phyloP scores from a whole-genome alignment of 2,888 invertebrate species.

The Meghimatium bilineatum region DNA sequence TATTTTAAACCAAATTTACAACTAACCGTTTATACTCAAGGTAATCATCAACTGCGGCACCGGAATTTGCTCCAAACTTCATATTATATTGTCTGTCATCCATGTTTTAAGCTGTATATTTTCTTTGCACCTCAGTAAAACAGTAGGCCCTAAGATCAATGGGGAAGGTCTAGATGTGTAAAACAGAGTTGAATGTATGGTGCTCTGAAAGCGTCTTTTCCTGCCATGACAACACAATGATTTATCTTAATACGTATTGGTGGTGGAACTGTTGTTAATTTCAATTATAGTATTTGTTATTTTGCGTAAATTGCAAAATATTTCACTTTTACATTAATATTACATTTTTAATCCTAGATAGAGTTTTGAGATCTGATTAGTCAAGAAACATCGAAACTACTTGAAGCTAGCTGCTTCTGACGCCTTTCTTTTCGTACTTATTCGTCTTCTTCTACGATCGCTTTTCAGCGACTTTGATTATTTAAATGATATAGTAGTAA shows the following conservation, averaged over 20 bases:
- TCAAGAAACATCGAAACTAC: no score
- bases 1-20: neutral
- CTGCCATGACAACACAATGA: slow-evolving; percentile 31
- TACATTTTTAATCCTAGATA: neutral
- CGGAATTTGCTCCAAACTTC: slow-evolving; percentile 68
- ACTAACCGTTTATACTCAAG: slow-evolving; percentile 72
- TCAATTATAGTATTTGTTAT: no score
- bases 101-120: slow-evolving; percentile 42
- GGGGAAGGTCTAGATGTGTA: neutral
- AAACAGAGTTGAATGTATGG: slow-evolving; percentile 19
- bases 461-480: no score
- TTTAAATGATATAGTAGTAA: no score
- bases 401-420: no score
- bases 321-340: neutral
- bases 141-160: slow-evolving; percentile 10
- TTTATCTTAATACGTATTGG: neutral
- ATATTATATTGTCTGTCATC: slow-evolving; percentile 65
- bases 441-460: no score
- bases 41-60: slow-evolving; percentile 72
- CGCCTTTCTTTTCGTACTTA: no score
- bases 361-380: no score
- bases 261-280: neutral
- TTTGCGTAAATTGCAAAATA: neutral
- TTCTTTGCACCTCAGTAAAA: neutral
- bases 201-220: slow-evolving; percentile 11